Evolutionary conservation across 2,888 invertebrate genomes (phyloP).

Genomic region (Melanostoma mellinum): DNA sequence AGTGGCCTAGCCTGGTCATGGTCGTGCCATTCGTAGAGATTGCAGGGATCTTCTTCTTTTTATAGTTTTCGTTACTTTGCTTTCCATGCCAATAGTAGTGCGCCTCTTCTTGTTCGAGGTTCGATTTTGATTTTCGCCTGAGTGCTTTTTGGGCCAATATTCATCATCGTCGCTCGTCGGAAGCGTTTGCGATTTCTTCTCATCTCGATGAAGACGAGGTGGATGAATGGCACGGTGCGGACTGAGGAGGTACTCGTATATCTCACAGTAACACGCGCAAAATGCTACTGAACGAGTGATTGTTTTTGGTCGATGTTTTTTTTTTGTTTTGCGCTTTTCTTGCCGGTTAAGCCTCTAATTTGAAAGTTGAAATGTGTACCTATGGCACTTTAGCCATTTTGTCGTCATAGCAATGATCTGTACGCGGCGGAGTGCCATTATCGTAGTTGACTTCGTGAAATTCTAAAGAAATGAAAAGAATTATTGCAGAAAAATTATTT

Average conservation of each 20-base stretch:
- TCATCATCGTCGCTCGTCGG: slow-evolving; percentile 57
- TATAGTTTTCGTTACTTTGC: neutral
- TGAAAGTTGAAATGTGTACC: slow-evolving; percentile 72
- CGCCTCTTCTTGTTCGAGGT: slow-evolving; percentile 24
- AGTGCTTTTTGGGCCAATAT: slow-evolving; percentile 62
- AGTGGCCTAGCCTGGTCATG: slow-evolving; percentile 59
- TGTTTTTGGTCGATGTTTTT: slow-evolving; percentile 30
- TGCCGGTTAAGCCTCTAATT: slow-evolving; percentile 64
- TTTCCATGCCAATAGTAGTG: neutral
- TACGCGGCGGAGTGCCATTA: slow-evolving; percentile 42
- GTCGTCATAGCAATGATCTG: slow-evolving; percentile 65
- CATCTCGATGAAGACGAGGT: neutral
- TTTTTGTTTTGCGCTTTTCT: slow-evolving; percentile 25
- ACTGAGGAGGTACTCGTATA: slow-evolving; percentile 14
- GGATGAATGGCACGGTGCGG: neutral
- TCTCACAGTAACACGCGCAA: slow-evolving; percentile 66
- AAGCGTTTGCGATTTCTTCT: slow-evolving; percentile 43
- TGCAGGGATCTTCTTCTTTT: slow-evolving; percentile 47
- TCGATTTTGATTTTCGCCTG: slow-evolving; percentile 60
- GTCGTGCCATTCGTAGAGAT: slow-evolving; percentile 70
- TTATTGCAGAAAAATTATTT: slow-evolving; percentile 69
- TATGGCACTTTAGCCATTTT: slow-evolving; percentile 71
- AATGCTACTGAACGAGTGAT: slow-evolving; percentile 68
- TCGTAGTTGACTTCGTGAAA: slow-evolving; percentile 62
- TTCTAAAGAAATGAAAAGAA: slow-evolving; percentile 71